Base-by-base conservation (phyloP, 2,888 invertebrate genomes). In the Ormia ochracea region DNA sequence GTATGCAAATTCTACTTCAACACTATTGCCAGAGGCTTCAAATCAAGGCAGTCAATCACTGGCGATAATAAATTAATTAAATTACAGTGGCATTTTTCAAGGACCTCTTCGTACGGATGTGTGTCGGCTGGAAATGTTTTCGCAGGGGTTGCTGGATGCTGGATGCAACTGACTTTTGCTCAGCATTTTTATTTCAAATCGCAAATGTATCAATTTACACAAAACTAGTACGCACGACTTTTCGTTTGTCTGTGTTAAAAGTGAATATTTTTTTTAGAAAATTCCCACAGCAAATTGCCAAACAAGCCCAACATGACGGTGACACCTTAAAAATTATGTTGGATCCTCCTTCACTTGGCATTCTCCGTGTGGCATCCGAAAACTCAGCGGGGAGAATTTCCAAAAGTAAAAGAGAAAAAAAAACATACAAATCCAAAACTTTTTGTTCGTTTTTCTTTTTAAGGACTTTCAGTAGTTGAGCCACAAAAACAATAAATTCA, bases 1-100 rank as follows among this genome's bases (percentile, higher is more conserved):
- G 45, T 82, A 80, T 82, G 80, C 65, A 85, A 87, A 85, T 85
- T 81, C 83, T 80, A 82, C 69, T 85, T 83, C 82, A 74, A 81
- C 83, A 84, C 81, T 79, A 84, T 81, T 58, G 75, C 85, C 86
- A 38, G 4, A 59, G 65, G 70, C 79, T 43, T 9, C n/a, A 66
- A 79, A 70, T 75, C 45, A 41, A 66, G 70, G 75, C 72, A 68
- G 72, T 63, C 80, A 76, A 50, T 73, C 80, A 76, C 76, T 73
- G 76, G 80, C 73, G 76, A 76, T 68, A 80, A 76, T 76, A 80
- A 76, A 80, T 76, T 80, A 80, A 80, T 80, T 76, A 72, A 80
- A 69, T 80, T 80, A 80, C 38, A 41, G 68, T 68, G 50, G 52
- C 72, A 76, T 68, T 76, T 80, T 36, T 76, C 17, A 73, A 66